These are phyloP conservation scores for Rachycentron canadum DNA, from an alignment of 2,797 vertebrate genomes.

Conservation along the genomic window DNA sequence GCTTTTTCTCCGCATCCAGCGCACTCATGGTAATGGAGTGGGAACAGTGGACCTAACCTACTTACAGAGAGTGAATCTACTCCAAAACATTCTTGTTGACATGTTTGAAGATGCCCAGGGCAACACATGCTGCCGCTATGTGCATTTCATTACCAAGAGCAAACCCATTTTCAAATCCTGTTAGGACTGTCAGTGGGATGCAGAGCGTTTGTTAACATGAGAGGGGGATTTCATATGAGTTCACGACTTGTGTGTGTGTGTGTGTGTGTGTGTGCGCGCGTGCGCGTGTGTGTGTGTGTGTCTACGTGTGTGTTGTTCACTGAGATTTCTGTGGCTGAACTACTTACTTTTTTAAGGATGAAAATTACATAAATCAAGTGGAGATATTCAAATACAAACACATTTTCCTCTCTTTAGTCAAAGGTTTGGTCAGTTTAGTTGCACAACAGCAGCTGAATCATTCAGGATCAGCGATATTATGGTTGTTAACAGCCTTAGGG, in stretches of 20 bases:
- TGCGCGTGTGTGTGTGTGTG: background rate
- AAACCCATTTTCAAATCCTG: constrained; percentile 68
- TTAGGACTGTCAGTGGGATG: constrained; percentile 55
- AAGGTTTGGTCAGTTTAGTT: background rate
- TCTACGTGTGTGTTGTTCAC: background rate
- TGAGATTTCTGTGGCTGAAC: background rate
- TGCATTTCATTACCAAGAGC: constrained; percentile 73
- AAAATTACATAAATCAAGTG: background rate
- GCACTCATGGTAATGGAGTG: constrained; percentile 20
- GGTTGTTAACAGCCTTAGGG: background rate
- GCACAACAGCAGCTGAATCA: background rate
- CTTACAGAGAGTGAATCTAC: constrained; percentile 72
- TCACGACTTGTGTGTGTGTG: background rate
- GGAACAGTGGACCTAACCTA: constrained; percentile 73
- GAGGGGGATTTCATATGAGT: constrained; percentile 40
- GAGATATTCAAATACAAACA: background rate
- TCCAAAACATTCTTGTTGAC: constrained; percentile 77
- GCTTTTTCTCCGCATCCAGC: constrained; percentile 2
- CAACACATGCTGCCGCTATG: constrained; percentile 71
- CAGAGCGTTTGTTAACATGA: constrained; percentile 50
- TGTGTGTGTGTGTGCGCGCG: constrained; percentile 1
- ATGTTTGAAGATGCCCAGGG: constrained; percentile 74
- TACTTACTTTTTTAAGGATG: background rate
- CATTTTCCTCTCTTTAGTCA: background rate
- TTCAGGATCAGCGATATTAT: background rate